Base-by-base conservation (phyloP, 2,113 vertebrate genomes). In the Montifringilla adamsi region DNA sequence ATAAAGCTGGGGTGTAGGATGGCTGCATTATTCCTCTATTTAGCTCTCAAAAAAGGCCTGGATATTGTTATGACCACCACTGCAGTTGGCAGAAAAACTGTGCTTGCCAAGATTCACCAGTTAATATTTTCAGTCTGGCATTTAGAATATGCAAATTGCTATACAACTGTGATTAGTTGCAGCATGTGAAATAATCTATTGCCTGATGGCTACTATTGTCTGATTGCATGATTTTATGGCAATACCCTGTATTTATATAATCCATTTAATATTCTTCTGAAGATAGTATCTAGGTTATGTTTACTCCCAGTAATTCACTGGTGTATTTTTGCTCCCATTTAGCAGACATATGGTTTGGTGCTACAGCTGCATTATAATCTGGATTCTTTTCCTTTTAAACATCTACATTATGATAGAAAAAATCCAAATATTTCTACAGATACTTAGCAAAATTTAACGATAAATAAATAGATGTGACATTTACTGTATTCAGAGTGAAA, bases 381-480 rank as follows among this genome's bases (percentile, higher is more conserved):
- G 84, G 88, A 96, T 97, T 96, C 95, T 81, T 93, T 95, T 89
- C 86, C 88, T 92, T 96, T 91, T 87, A 93, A 95, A 93, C 84
- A 96, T 93, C 95, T 95, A 96, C 92, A 95, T 96, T 95, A 96
- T 93, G 93, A 95, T 96, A 93, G 96, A 96, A 95, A 97, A 97
- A 96, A 96, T 97, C 95, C 90, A 97, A 96, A 97, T 97, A 97
- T 97, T 98, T 97, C 98, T 97, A 97, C 97, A 98, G 97, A 98
- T 97, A 97, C 96, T 97, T 96, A 78, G 94, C 97, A 95, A 97
- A 97, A 98, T 97, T 96, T 97, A 94, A 97, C 97, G 97, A 97
- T 97, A 98, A 98, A 98, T 98, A 98, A 96, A 98, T 97, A 98
- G 97, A 98, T 97, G 95, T 96, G 98, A 98, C 97, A 98, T 98